These are phyloP conservation scores for Nomada goodeniana DNA, from an alignment of 2,888 invertebrate species.

Conservation along the genomic window DNA sequence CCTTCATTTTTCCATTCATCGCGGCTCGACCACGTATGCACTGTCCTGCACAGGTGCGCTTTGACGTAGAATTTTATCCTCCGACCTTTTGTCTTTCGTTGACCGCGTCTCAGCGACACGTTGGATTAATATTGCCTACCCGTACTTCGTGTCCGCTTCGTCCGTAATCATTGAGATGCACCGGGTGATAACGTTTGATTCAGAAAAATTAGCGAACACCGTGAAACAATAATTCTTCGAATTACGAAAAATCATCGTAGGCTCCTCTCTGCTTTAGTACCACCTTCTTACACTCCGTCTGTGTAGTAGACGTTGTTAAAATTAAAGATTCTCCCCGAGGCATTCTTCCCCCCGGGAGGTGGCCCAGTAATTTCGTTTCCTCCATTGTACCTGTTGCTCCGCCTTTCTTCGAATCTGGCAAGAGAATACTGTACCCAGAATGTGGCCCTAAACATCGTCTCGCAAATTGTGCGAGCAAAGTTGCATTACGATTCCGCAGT, in stretches of 20 bases:
- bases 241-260: not conserved
- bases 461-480: not conserved
- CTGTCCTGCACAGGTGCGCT: not conserved
- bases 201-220: too few relatives aligned
- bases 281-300: not conserved
- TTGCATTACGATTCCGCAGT: slow-evolving; percentile 35
- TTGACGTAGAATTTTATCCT: slow-evolving; percentile 2
- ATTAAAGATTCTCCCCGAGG: slow-evolving; percentile 2
- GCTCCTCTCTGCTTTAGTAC: not conserved
- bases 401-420: not conserved
- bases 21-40: not conserved
- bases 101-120: not conserved
- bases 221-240: too few relatives aligned
- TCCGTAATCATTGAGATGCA: not conserved
- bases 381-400: slow-evolving; percentile 48
- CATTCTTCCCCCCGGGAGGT: not conserved
- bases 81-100: slow-evolving; percentile 17
- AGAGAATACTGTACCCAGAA: slow-evolving; percentile 12
- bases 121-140: not conserved
- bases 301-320: not conserved
- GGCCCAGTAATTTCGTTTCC: slow-evolving; percentile 19
- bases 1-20: not conserved
- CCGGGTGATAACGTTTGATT: too few relatives aligned
- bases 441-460: not conserved
- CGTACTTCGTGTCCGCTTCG: not conserved